These are phyloP conservation scores for Drosophila nigrodunni DNA, from an alignment of 1,140 invertebrate genomes.

Conservation along the genomic window DNA sequence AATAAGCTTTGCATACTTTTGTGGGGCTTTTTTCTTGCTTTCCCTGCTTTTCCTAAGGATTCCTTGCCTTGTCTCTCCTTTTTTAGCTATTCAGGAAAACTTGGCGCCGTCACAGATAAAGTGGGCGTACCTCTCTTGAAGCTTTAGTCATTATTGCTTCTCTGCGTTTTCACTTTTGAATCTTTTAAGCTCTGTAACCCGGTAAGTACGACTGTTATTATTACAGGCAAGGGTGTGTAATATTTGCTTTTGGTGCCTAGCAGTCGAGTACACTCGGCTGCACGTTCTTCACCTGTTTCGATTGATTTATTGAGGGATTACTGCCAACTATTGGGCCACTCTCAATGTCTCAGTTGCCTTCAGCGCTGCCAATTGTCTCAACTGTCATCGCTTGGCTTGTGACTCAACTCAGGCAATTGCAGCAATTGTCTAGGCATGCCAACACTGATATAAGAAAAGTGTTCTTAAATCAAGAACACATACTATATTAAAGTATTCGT, in stretches of 20 bases:
- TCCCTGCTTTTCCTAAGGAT: background rate
- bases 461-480: too few relatives aligned
- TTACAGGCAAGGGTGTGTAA: too few relatives aligned
- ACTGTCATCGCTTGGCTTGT: background rate
- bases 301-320: constrained; percentile 67
- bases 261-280: background rate
- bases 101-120: constrained; percentile 8
- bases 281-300: background rate
- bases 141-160: constrained; percentile 7
- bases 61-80: background rate
- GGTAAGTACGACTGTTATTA: too few relatives aligned
- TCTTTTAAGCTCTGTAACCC: too few relatives aligned
- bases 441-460: too few relatives aligned
- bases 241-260: background rate
- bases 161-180: constrained; percentile 6
- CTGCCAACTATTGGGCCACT: constrained; percentile 41
- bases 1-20: constrained; percentile 66
- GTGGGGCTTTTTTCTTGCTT: constrained; percentile 8
- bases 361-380: constrained; percentile 1
- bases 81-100: constrained; percentile 12
- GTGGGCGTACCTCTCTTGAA: background rate
- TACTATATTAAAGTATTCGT: too few relatives aligned
- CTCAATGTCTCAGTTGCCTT: constrained; percentile 44
- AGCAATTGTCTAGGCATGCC: too few relatives aligned
- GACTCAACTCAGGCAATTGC: too few relatives aligned